Conservation (phyloP, 2,113 vertebrate species). For the Delphinus delphis region DNA sequence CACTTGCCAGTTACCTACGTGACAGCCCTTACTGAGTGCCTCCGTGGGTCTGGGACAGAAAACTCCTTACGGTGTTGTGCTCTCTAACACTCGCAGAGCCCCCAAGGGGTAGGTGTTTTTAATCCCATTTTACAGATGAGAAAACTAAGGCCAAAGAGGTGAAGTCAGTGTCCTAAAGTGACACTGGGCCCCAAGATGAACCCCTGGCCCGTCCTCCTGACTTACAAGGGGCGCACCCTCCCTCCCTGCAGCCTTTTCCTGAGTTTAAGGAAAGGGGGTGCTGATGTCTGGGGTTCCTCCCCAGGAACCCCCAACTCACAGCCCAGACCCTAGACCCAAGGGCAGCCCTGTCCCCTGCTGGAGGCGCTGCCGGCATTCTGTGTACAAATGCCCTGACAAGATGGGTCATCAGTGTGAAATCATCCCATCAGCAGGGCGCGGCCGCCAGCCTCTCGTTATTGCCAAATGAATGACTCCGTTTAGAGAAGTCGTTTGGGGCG, state of each 20-base stretch:
- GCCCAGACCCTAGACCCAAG: neutral
- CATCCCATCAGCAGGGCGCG: slow-evolving; percentile 63
- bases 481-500: slow-evolving; percentile 79
- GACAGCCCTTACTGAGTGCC: neutral
- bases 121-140: neutral
- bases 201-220: no score
- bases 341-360: no score
- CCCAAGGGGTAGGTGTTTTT: accelerated
- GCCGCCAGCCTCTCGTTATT: slow-evolving; percentile 79
- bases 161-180: neutral
- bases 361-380: neutral
- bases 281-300: neutral
- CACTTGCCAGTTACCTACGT: accelerated
- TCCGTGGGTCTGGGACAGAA: accelerated
- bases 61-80: neutral
- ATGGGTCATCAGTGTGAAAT: slow-evolving; percentile 77
- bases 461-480: slow-evolving; percentile 78
- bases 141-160: neutral
- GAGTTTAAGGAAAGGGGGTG: neutral
- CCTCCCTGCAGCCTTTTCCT: accelerated
- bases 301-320: neutral
- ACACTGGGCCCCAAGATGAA: accelerated
- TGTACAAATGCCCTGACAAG: slow-evolving; percentile 61
- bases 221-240: accelerated
- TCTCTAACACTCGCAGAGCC: accelerated